Percentiles rank a stretch among this genome's conserved stretches.
Evolutionary conservation across 2,113 vertebrate genomes (phyloP).

Genomic region (Rallus limicola): DNA sequence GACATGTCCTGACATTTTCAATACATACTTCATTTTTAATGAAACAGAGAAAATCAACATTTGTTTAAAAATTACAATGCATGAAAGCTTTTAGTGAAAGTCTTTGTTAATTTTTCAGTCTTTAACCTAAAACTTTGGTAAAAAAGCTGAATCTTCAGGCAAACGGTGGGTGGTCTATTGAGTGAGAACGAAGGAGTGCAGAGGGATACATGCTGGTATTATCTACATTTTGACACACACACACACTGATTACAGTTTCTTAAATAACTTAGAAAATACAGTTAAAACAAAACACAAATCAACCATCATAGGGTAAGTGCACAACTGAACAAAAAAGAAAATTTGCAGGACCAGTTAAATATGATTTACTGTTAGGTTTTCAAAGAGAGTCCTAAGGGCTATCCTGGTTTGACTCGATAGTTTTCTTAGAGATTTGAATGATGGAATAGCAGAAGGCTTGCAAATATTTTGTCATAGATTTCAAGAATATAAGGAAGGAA

Average conservation of each 20-base stretch:
- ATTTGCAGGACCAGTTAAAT: neutral
- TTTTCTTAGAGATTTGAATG: neutral
- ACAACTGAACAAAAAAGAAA: neutral
- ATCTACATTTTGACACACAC: neutral
- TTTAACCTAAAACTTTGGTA: neutral
- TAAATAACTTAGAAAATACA: neutral
- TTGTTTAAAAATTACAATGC: neutral
- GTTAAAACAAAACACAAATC: neutral
- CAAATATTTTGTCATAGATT: neutral
- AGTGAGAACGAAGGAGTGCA: neutral
- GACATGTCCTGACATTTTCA: neutral
- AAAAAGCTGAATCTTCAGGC: neutral
- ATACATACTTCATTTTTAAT: neutral
- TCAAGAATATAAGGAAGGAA: neutral
- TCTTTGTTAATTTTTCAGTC: neutral
- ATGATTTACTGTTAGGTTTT: neutral
- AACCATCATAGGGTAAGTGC: fast-evolving
- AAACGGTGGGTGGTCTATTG: neutral
- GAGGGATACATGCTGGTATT: neutral
- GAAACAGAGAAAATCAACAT: neutral
- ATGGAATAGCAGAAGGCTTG: neutral
- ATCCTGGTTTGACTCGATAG: neutral
- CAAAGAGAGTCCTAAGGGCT: neutral
- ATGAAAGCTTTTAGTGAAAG: neutral
- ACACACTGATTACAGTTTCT: neutral